Conservation (phyloP, 2,888 invertebrate species). For the Drosophila testacea region DNA sequence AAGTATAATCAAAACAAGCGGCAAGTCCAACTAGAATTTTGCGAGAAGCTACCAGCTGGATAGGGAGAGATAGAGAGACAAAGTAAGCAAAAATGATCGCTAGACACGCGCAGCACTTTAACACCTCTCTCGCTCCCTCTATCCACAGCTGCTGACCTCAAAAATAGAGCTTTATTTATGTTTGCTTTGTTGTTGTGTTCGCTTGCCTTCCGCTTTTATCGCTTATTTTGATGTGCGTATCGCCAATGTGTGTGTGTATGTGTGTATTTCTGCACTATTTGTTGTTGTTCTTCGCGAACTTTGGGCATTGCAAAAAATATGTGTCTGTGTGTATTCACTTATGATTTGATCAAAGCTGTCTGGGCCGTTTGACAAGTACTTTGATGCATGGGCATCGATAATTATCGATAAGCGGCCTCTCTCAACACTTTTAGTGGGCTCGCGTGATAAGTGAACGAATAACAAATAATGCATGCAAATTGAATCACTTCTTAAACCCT, state of each 20-base stretch:
- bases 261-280: conserved; percentile 6
- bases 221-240: conserved; percentile 32
- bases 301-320: conserved; percentile 12
- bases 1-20: conserved; percentile 39
- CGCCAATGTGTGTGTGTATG: background rate
- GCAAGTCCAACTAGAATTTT: conserved; percentile 41
- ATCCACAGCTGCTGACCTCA: conserved; percentile 56
- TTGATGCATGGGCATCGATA: conserved; percentile 62
- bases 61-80: conserved; percentile 9
- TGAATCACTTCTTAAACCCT: conserved; percentile 22
- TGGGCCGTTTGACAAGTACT: conserved; percentile 38
- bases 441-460: conserved; percentile 28
- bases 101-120: conserved; percentile 37
- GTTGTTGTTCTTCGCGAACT: conserved; percentile 17
- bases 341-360: conserved; percentile 46
- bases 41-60: conserved; percentile 49
- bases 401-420: conserved; percentile 46
- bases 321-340: conserved; percentile 1
- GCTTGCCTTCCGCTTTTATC: conserved; percentile 27
- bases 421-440: conserved; percentile 42
- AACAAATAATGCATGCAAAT: conserved; percentile 4
- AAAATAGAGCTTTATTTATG: conserved; percentile 57
- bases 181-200: conserved; percentile 33
- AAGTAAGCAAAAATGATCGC: conserved; percentile 23
- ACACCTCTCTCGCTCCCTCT: conserved; percentile 22